Evolutionary conservation across 2,888 invertebrate genomes (phyloP), one percentile per base, ranked within the genome.

Genomic region (Drosophila falleni): DNA sequence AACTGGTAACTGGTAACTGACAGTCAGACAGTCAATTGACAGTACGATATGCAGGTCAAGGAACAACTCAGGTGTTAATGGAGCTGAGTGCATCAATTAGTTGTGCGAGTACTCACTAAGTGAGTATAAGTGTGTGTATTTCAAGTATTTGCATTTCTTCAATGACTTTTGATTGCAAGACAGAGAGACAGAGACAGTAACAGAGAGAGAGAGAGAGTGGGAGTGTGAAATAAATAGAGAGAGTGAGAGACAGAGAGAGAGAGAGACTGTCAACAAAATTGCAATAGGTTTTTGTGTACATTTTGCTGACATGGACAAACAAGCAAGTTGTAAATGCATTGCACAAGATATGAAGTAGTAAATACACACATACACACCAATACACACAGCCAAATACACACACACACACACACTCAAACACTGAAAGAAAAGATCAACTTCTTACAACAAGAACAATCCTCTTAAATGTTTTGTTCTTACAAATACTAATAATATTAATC

Each of bases 281-380:
- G 47, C 39, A 46, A 35, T 51, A 46, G 26, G 44, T 55, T 44
- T 42, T 23, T 54, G 62, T 68, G 51, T 9, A 69, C 72, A 69
- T 69, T 55, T 47, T 44, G 72, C 62, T 73, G 73, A 72, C 59
- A 68, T 63, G 68, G 16, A 53, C 60, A 73, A 73, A 70, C 71
- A 74, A 59, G 58, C 54, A 76, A 71, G 67, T 79, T 72, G 71
- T 75, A 68, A 81, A 79, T 77, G 74, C 72, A 60, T 72, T 77
- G 65, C 72, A 72, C 56, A 72, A 74, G 68, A 79, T 74, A 64
- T 74, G 58, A 81, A 78, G 64, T 74, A 70, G 60, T 67, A 67
- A 63, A 63, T 54, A 73, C 15, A 60, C 19, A 54, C 46, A 59
- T 35, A 31, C 37, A 73, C 15, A 60, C 19, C 49, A 42, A 59